A percentile compares a stretch with the other conserved stretches of the same genome.
Evolutionary conservation across 2,888 invertebrate genomes (phyloP).

Genomic region (Drosophila atripex): DNA sequence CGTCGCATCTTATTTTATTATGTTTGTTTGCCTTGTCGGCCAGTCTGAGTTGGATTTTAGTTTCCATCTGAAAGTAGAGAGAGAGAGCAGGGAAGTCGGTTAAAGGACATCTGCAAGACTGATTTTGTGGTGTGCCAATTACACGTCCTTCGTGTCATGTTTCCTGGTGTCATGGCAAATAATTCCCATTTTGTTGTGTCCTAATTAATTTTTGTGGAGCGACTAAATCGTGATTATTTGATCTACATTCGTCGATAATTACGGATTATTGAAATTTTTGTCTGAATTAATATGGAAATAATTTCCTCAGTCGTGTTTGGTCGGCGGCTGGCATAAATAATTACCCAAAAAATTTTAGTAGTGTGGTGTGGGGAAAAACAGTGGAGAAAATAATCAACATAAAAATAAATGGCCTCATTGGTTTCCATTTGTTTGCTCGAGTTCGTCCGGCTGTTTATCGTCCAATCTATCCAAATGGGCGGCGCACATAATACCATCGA

Average conservation of each 20-base stretch:
- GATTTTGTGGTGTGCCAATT: conserved; percentile 22
- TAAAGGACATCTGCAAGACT: neutral
- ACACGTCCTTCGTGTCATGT: conserved; percentile 25
- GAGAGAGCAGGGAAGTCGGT: conserved; percentile 12
- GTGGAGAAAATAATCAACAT: conserved; percentile 36
- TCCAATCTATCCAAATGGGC: conserved; percentile 14
- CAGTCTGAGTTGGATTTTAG: conserved; percentile 11
- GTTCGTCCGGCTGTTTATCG: conserved; percentile 22
- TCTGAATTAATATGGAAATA: conserved; percentile 76
- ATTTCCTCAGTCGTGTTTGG: conserved; percentile 36
- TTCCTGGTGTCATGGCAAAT: conserved; percentile 60
- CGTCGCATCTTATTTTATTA: conserved; percentile 70
- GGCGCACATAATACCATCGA: conserved; percentile 8
- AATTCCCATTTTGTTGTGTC: conserved; percentile 68
- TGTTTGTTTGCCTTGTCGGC: conserved; percentile 33
- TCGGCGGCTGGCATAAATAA: conserved; percentile 57
- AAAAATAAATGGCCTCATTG: conserved; percentile 53
- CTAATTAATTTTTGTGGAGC: conserved; percentile 66
- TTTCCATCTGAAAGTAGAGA: conserved; percentile 25
- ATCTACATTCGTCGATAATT: conserved; percentile 74
- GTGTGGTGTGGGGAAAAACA: neutral
- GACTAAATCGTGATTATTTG: conserved; percentile 72
- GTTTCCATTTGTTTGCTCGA: conserved; percentile 36
- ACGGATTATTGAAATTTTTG: conserved; percentile 75
- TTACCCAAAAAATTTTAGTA: conserved; percentile 45